A percentile compares a stretch with the other conserved stretches of the same genome.
phyloP scores from a whole-genome alignment of 2,888 invertebrate genomes.

The Sicus ferrugineus region DNA sequence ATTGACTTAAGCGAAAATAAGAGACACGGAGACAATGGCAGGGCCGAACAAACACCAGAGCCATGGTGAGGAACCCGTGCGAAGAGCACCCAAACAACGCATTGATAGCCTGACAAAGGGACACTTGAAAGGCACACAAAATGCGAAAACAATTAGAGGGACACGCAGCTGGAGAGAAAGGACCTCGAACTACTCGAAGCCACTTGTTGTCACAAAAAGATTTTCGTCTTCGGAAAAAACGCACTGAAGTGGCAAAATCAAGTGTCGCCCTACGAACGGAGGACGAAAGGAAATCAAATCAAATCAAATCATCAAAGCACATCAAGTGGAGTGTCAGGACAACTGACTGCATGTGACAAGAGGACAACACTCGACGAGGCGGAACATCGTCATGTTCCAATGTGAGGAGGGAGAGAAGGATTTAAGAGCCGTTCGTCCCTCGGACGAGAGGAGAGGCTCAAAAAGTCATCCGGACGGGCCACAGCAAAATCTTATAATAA shows the following conservation, averaged over 20 bases:
- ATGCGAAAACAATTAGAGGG: slow-evolving; percentile 31
- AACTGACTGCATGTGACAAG: slow-evolving; percentile 22
- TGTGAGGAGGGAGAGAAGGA: background rate
- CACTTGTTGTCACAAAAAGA: slow-evolving; percentile 25
- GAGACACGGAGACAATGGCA: background rate
- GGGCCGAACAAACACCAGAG: background rate
- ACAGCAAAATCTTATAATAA: slow-evolving; percentile 11
- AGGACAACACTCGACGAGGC: slow-evolving; percentile 16
- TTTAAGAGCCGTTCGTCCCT: background rate
- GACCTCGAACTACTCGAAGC: background rate
- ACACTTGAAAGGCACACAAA: slow-evolving; percentile 31
- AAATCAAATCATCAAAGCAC: slow-evolving; percentile 1
- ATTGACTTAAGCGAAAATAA: background rate
- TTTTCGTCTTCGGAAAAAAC: background rate
- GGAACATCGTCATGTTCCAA: no score
- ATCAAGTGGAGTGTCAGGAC: slow-evolving; percentile 9
- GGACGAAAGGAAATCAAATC: slow-evolving; percentile 16
- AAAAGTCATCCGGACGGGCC: slow-evolving; percentile 14
- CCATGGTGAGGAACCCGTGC: background rate
- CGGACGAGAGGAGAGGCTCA: background rate
- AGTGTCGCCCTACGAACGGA: background rate
- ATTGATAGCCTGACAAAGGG: slow-evolving; percentile 28
- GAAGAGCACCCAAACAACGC: slow-evolving; percentile 26
- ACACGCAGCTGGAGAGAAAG: background rate
- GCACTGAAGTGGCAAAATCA: slow-evolving; percentile 11